A percentile compares a stretch with the other conserved stretches of the same genome.
These are phyloP conservation scores for Elgonia sp. DNA, from an alignment of 2,888 invertebrate species.

Conservation along the genomic window DNA sequence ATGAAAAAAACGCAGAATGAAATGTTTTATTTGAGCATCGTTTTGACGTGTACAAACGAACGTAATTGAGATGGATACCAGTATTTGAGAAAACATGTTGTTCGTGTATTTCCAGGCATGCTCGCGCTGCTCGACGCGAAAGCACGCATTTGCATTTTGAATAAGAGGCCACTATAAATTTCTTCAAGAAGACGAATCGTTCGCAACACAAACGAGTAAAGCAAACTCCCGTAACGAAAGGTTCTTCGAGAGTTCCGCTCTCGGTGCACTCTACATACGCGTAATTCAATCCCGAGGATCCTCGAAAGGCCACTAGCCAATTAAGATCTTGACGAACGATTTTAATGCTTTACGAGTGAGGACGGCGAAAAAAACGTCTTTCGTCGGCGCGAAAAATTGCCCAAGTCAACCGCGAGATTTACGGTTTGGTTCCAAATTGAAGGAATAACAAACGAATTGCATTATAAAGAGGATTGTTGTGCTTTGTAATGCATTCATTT, in stretches of 20 bases:
- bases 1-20: not conserved
- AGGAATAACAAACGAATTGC: conserved; percentile 40
- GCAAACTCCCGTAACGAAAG: conserved; percentile 70
- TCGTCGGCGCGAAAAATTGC: conserved; percentile 49
- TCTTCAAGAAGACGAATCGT: conserved; percentile 65
- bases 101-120: conserved; percentile 54
- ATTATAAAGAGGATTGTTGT: conserved; percentile 31
- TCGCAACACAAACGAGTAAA: conserved; percentile 65
- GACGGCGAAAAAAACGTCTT: conserved; percentile 44
- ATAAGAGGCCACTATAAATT: conserved; percentile 67
- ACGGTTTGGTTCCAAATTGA: conserved; percentile 36
- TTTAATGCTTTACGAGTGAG: conserved; percentile 70
- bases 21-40: conserved; percentile 1
- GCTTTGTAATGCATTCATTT: conserved; percentile 38
- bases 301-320: conserved; percentile 69
- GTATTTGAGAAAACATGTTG: conserved; percentile 56
- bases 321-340: conserved; percentile 77
- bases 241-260: conserved; percentile 65
- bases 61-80: conserved; percentile 59
- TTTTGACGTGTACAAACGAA: conserved; percentile 50
- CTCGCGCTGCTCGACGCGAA: conserved; percentile 46
- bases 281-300: conserved; percentile 67
- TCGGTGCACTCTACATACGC: conserved; percentile 59
- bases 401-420: conserved; percentile 50
- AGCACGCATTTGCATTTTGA: conserved; percentile 67